phyloP scores from a whole-genome alignment of 2,888 invertebrate species.

The Tenthredo amoena region DNA sequence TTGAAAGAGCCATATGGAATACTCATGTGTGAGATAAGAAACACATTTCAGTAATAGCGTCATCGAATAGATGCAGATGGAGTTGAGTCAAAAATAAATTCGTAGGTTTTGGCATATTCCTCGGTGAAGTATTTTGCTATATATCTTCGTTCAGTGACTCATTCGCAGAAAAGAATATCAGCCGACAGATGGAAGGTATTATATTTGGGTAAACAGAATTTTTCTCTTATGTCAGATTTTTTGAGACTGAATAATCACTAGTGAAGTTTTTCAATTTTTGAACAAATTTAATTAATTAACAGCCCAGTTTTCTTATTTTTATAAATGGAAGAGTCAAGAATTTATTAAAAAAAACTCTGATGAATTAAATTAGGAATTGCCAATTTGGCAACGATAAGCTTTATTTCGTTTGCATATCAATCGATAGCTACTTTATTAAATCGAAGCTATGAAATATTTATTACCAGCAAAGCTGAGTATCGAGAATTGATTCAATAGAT shows the following conservation, averaged over 20 bases:
- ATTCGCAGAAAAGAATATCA: conserved; percentile 59
- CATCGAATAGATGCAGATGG: conserved; percentile 44
- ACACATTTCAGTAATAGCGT: conserved; percentile 32
- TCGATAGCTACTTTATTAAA: neutral
- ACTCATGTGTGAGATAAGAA: neutral
- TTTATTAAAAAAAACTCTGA: neutral
- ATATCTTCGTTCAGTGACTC: conserved; percentile 61
- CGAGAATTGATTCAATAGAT: neutral
- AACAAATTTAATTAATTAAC: neutral
- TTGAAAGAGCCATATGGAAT: neutral
- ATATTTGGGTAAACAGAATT: conserved; percentile 1
- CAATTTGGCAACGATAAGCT: neutral
- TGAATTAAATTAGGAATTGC: neutral
- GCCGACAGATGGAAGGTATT: conserved; percentile 5
- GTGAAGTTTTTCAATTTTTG: neutral
- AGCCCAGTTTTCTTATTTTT: neutral
- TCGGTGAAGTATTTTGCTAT: conserved; percentile 52
- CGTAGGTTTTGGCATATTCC: conserved; percentile 62
- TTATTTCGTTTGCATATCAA: neutral
- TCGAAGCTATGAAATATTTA: neutral
- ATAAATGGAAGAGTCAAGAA: neutral
- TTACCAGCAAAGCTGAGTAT: neutral
- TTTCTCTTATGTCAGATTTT: conserved; percentile 3
- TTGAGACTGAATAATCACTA: neutral
- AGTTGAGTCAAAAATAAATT: conserved; percentile 62